phyloP scores from a whole-genome alignment of 35 echinoderm and acorn worm genomes.

The Lytechinus variegatus region DNA sequence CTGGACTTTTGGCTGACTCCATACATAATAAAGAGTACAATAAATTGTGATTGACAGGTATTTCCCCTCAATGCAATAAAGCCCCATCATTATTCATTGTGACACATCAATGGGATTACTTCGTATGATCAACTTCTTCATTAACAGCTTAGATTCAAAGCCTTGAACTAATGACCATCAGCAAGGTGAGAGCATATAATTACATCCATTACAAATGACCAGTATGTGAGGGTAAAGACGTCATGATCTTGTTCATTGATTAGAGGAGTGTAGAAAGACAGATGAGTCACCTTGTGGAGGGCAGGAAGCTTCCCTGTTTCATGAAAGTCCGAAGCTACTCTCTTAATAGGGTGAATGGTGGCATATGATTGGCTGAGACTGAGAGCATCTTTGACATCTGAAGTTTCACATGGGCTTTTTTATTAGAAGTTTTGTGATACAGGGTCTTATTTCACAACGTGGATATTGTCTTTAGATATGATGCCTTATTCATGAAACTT shows the following conservation, averaged over 20 bases:
- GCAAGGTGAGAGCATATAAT: neutral
- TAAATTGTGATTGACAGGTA: neutral
- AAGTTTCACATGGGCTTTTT: no score
- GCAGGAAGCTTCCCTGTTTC: neutral
- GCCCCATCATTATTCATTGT: neutral
- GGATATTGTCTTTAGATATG: neutral
- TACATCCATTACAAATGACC: neutral
- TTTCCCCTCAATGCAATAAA: neutral
- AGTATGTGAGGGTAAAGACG: neutral
- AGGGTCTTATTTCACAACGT: neutral
- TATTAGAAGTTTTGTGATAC: no score
- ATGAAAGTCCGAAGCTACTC: no score
- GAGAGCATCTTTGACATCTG: no score
- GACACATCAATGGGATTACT: neutral
- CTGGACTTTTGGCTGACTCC: neutral
- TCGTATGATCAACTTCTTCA: neutral
- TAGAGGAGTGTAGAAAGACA: neutral
- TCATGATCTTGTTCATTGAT: constrained; percentile 4
- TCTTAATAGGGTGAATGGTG: no score
- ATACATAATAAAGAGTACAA: neutral
- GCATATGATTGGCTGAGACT: no score
- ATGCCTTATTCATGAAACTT: no score
- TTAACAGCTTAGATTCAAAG: neutral
- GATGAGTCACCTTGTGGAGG: neutral
- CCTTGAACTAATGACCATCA: neutral